Conservation (phyloP, 2,797 vertebrate species). For the Epinephelus awoara region DNA sequence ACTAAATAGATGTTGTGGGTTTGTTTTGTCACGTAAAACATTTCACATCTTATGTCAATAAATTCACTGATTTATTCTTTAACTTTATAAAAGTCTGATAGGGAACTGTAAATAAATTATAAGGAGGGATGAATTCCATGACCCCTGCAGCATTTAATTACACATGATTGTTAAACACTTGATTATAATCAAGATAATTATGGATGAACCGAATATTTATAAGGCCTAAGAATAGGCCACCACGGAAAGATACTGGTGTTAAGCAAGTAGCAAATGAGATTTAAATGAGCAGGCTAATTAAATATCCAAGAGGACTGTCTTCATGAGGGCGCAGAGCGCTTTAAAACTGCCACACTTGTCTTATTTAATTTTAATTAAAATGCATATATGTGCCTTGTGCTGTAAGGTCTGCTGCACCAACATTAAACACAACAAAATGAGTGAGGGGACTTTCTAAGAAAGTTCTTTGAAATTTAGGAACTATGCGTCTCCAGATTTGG, state of each 20-base stretch:
- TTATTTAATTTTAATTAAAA: slow-evolving; percentile 19
- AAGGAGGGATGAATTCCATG: slow-evolving; percentile 33
- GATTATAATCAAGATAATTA: slow-evolving; percentile 77
- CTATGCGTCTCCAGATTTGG: neutral
- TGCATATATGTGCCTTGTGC: neutral
- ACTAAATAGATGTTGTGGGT: neutral
- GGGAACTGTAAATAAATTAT: neutral
- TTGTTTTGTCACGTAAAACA: neutral
- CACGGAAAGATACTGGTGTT: slow-evolving; percentile 30
- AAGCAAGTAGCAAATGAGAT: slow-evolving; percentile 45
- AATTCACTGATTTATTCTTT: slow-evolving; percentile 6
- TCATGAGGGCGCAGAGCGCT: neutral
- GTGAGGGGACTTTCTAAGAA: neutral
- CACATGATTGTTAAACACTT: slow-evolving; percentile 68
- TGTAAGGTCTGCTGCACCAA: neutral
- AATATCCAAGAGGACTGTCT: slow-evolving; percentile 28
- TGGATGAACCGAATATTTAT: slow-evolving; percentile 75
- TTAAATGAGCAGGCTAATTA: slow-evolving; percentile 57
- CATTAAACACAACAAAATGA: neutral
- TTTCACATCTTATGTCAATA: neutral
- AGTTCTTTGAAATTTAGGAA: neutral
- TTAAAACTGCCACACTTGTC: slow-evolving; percentile 6
- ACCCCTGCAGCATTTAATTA: slow-evolving; percentile 67
- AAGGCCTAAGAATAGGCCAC: slow-evolving; percentile 53
- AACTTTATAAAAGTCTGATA: neutral